Conservation (phyloP, 2,113 vertebrate genomes). For the Ginglymostoma cirratum region DNA sequence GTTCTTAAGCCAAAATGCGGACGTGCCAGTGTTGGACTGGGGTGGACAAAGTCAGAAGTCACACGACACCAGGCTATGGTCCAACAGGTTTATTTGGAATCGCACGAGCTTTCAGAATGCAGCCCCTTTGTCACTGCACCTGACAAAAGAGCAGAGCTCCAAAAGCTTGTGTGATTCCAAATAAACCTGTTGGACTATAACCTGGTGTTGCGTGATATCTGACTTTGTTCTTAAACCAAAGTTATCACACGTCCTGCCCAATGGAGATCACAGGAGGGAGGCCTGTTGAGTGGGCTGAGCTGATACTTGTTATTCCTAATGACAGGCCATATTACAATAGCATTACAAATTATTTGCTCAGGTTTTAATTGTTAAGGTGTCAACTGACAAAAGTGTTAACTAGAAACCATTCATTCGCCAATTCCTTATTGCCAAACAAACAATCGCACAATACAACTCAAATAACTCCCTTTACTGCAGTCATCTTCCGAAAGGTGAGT, state of each 20-base stretch:
- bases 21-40: too few relatives aligned
- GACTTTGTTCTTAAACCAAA: background rate
- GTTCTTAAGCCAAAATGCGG: background rate
- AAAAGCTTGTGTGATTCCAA: too few relatives aligned
- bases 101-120: too few relatives aligned
- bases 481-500: background rate
- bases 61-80: too few relatives aligned
- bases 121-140: too few relatives aligned
- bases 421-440: background rate
- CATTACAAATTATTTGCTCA: background rate
- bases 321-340: background rate
- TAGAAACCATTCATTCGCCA: background rate
- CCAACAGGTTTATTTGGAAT: too few relatives aligned
- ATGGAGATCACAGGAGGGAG: background rate
- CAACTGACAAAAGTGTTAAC: background rate
- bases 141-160: too few relatives aligned
- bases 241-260: background rate
- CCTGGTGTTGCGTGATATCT: too few relatives aligned
- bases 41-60: too few relatives aligned
- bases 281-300: too few relatives aligned
- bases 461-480: background rate
- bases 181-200: too few relatives aligned
- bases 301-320: background rate
- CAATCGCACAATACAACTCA: background rate
- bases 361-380: background rate